Conservation (phyloP, 1,140 invertebrate species). For the Mercenaria mercenaria region DNA sequence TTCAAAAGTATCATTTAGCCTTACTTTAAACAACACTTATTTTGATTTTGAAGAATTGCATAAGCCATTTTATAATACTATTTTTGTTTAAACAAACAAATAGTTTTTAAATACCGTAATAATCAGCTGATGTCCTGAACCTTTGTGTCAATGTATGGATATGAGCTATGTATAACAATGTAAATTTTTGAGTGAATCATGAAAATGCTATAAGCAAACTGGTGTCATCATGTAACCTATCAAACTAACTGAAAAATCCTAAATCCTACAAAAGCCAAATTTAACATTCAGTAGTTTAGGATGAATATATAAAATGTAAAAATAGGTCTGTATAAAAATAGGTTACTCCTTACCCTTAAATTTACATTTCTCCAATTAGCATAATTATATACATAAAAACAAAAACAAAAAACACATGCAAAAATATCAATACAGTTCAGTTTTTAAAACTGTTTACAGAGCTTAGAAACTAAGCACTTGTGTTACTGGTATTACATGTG, state of each 20-base stretch:
- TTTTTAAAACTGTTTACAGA: neutral
- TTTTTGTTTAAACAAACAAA: neutral
- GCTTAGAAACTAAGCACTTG: neutral
- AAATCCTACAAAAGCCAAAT: neutral
- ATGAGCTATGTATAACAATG: neutral
- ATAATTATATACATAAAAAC: constrained; percentile 24
- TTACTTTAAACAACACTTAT: neutral
- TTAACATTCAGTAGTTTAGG: constrained; percentile 16
- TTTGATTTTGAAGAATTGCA: constrained; percentile 27
- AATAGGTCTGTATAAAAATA: constrained; percentile 70
- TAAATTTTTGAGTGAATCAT: neutral
- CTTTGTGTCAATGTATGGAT: neutral
- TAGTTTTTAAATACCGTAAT: neutral
- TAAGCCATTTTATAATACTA: neutral
- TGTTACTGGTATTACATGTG: neutral
- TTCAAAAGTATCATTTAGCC: neutral
- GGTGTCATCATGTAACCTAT: neutral
- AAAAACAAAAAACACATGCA: neutral
- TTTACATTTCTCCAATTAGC: constrained; percentile 15
- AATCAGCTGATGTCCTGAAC: neutral
- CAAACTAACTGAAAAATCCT: neutral
- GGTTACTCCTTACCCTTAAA: constrained; percentile 41
- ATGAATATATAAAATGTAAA: constrained; percentile 56
- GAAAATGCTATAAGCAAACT: neutral
- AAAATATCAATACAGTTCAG: neutral